Evolutionary conservation across 2,888 invertebrate genomes (phyloP), one percentile per base, ranked within the genome.

Genomic region (Synanthedon andrenaeformis): DNA sequence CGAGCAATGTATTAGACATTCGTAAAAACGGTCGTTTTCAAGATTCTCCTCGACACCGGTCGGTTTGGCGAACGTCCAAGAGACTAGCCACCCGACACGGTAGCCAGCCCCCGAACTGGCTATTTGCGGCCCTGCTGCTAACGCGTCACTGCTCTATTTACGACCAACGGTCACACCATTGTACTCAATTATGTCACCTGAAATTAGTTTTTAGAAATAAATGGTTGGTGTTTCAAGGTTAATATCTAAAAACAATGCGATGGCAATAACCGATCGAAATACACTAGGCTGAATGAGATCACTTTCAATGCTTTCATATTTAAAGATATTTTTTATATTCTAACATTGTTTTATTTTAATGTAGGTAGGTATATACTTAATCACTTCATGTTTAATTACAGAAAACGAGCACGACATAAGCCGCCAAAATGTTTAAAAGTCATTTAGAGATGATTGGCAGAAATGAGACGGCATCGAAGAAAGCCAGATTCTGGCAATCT

Each of bases 371-470:
- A 19, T 11, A 19, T 49, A 19, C 45, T 3, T 6, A 13, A 45
- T 17, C 49, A 45, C 14, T 45, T 45, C 6, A 50, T 51, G 54
- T 64, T 74, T 79, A 73, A 68, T 86, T 85, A 55, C 88, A 93
- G 94, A 92, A 90, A 91, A 93, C 93, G 94, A 94, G 91, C 91
- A 90, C 89, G 86, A 89, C 90, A 90, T 89, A 90, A 90, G 82
- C 88, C 79, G 89, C 86, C 90, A 93, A 92, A 90, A 94, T 95
- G 93, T 94, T 95, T 90, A 95, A 93, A 90, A 94, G 89, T 88
- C 96, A 96, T 90, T 92, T 96, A 89, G 95, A 95, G 89, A 95
- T 96, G 94, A 96, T 96, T 83, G 94, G 95, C 89, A 93, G 95
- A 89, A 95, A 96, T 85, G 96, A 96, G 90, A 92, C 93, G 82